Conservation (phyloP, 2,888 invertebrate species). For the Furcula furcula region DNA sequence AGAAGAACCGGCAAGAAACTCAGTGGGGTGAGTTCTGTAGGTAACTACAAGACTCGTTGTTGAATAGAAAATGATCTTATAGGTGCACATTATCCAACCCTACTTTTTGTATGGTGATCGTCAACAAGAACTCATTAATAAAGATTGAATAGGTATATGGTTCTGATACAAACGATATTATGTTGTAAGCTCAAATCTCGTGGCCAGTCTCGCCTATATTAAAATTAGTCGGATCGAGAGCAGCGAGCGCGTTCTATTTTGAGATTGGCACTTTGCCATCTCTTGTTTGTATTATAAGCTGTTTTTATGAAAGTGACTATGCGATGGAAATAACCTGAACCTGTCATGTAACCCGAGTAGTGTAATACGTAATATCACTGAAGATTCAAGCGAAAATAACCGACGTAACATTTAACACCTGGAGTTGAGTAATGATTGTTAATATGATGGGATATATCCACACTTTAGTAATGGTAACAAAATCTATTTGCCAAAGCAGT, state of each 20-base stretch:
- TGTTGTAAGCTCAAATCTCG: conserved; percentile 56
- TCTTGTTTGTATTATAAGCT: conserved; percentile 81
- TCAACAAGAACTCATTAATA: conserved; percentile 12
- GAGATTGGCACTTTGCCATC: conserved; percentile 73
- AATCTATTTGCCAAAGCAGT: conserved; percentile 56
- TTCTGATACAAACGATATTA: conserved; percentile 47
- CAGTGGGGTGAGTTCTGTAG: too few relatives aligned
- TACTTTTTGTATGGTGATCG: conserved; percentile 3
- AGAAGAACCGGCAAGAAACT: too few relatives aligned
- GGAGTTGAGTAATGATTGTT: conserved; percentile 30
- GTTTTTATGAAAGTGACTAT: conserved; percentile 81
- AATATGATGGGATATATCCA: conserved; percentile 10
- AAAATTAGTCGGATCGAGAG: conserved; percentile 77
- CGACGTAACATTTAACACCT: conserved; percentile 16
- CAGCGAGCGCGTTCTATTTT: conserved; percentile 75
- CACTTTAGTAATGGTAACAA: conserved; percentile 15
- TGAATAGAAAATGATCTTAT: not conserved
- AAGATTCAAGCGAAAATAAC: conserved; percentile 19
- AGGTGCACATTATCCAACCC: conserved; percentile 4
- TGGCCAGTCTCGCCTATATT: conserved; percentile 63
- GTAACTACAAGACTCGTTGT: not conserved
- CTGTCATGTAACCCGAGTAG: conserved; percentile 77
- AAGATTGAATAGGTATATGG: conserved; percentile 12
- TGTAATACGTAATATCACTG: conserved; percentile 45
- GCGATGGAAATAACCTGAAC: conserved; percentile 79